Evolutionary conservation across 2,888 invertebrate genomes (phyloP).

Genomic region (Stomorhina lunata): DNA sequence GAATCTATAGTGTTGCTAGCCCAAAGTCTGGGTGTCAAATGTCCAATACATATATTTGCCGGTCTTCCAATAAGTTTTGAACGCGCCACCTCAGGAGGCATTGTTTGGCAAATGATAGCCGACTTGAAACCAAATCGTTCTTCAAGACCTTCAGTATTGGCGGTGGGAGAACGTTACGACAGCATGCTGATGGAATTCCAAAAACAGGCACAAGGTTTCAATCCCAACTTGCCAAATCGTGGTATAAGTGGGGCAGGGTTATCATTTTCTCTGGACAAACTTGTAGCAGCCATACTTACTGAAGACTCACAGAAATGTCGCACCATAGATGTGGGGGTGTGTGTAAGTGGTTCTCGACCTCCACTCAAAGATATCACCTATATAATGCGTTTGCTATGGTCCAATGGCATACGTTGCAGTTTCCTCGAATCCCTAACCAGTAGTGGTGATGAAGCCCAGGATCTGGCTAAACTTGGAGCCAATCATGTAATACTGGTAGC

Average conservation of each 20-base stretch:
- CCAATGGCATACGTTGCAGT: constrained; percentile 84
- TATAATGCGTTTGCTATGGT: constrained; percentile 85
- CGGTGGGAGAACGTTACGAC: constrained; percentile 95
- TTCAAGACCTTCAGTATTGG: constrained; percentile 85
- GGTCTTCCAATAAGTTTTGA: constrained; percentile 81
- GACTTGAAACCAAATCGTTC: constrained; percentile 78
- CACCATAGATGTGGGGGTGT: constrained; percentile 85
- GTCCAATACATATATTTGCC: constrained; percentile 81
- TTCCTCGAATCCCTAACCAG: constrained; percentile 82
- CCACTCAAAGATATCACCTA: constrained; percentile 82
- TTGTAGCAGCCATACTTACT: constrained; percentile 84
- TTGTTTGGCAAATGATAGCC: constrained; percentile 82
- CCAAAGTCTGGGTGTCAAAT: constrained; percentile 88
- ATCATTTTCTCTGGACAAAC: constrained; percentile 90
- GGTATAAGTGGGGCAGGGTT: constrained; percentile 86
- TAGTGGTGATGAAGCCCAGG: constrained; percentile 85
- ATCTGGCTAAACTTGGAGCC: constrained; percentile 83
- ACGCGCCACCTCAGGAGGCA: constrained; percentile 81
- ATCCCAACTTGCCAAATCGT: constrained; percentile 74
- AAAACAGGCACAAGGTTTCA: constrained; percentile 78
- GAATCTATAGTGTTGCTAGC: constrained; percentile 87
- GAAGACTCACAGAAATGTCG: constrained; percentile 81
- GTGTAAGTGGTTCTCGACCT: constrained; percentile 83
- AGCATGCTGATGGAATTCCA: constrained; percentile 87
- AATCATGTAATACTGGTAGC: constrained; percentile 83